Evolutionary conservation across 2,888 invertebrate species (phyloP), one percentile per base, ranked within the genome.

Genomic region (Xanthia icteritia): DNA sequence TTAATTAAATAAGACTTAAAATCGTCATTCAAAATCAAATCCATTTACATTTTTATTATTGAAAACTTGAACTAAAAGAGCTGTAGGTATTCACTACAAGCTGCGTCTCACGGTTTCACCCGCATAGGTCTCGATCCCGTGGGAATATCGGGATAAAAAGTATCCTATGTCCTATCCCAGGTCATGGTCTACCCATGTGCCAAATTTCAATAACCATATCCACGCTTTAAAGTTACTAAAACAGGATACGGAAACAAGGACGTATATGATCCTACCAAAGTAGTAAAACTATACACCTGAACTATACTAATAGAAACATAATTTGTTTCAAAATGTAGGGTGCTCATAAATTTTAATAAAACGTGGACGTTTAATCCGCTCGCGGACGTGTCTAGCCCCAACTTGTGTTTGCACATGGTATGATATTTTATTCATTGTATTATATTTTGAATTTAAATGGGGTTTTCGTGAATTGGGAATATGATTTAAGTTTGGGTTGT

Each of bases 301-400:
- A 86, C 82, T 73, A 31, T 73, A 84, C 74, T 83, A 81, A 84
- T 86, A 86, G 85, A 85, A 88, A 81, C 88, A 88, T 88, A 85
- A 89, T 90, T 89, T 87, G 82, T 75, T 83, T 83, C 84, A 85
- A 85, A 77, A 76, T 83, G 78, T 86, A 85, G 89, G 87, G 83
- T 87, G 82, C 83, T 88, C 89, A 89, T 90, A 89, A 88, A 90
- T 90, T 90, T 90, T 89, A 87, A 90, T 90, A 90, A 84, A 83
- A 82, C 71, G 61, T 65, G 83, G 86, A 89, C 76, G 70, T 83
- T 87, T 87, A 88, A 88, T 86, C 82, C 70, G 60, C 61, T 58
- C 67, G 68, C 45, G 79, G 82, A 78, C 74, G 82, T 83, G 80
- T 79, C 73, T 81, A 72, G 75, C 74, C 76, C 76, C 71, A 77